Evolutionary conservation across 2,888 invertebrate genomes (phyloP), one percentile per base, ranked within the genome.

Genomic region (Melipona bicolor): DNA sequence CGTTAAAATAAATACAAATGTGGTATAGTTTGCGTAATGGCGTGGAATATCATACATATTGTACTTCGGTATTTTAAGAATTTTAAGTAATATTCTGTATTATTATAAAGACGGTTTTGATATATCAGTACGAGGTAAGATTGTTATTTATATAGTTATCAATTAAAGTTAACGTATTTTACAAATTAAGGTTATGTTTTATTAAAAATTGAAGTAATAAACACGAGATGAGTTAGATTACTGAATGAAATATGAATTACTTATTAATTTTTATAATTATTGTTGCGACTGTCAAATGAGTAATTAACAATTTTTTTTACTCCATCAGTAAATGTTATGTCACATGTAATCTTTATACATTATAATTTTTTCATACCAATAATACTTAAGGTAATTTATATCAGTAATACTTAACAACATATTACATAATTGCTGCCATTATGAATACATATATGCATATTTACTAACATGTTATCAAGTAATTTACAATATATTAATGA

Each of bases 141-240:
- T 70, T 32, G 24, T 50, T 4, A n/a, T 65, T 54, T n/a, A 27
- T 27, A 11, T 24, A 19, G 11, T 32, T 27, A 19, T n/a, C 11
- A 64, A 32, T 36, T 75, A 36, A 65, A 54, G 36, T 27, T 32
- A 59, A 43, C 6, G 15, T 56, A 9, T 36, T 49, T 19, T 32
- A 61, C 2, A 17, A 19, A 64, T n/a, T 36, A 32, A 80, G 85
- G 77, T 85, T 85, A 85, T 85, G 77, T 85, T 74, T 77, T 54
- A 52, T 62, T 6, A 36, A 43, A 50, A 32, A 52, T 65, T 56
- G 64, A 49, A 61, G 54, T 71, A 19, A 2, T 17, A 21, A 68
- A 27, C 2, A 50, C 15, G n/a, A 67, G 68, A 15, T 59, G 13
- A 24, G 21, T 9, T 11, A 24, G 1, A 71, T 77, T 65, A 56